phyloP scores from a whole-genome alignment of 2,797 vertebrate genomes.

The Microcaecilia unicolor region DNA sequence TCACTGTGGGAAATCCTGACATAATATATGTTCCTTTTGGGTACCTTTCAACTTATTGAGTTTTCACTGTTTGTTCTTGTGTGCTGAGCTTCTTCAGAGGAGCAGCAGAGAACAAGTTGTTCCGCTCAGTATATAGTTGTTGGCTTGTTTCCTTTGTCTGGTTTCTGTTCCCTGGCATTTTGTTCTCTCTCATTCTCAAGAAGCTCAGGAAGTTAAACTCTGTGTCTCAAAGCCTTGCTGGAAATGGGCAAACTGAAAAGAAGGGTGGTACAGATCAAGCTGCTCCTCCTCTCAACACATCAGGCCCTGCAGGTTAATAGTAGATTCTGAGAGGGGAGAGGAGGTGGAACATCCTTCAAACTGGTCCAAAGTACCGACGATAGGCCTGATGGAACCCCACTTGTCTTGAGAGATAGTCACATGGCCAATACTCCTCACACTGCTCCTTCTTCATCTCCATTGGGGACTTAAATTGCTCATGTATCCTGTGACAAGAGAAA shows the following conservation, averaged over 20 bases:
- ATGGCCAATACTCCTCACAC: slow-evolving; percentile 62
- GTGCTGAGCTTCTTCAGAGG: no score
- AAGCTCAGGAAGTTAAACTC: no score
- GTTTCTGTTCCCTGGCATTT: no score
- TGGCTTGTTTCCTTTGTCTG: no score
- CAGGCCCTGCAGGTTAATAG: background rate
- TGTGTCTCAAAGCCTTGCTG: no score
- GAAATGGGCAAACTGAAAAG: background rate
- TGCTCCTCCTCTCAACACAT: slow-evolving; percentile 12
- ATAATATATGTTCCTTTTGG: no score
- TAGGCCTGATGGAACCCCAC: slow-evolving; percentile 67
- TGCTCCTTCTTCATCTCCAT: slow-evolving; percentile 54
- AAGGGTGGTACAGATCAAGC: slow-evolving; percentile 1
- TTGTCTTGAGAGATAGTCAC: slow-evolving; percentile 63
- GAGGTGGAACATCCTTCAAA: slow-evolving; percentile 20
- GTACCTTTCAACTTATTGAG: no score
- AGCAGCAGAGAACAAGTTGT: no score
- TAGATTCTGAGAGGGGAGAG: slow-evolving; percentile 17
- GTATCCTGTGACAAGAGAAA: slow-evolving; percentile 27
- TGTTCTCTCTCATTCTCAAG: no score
- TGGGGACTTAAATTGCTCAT: slow-evolving; percentile 14
- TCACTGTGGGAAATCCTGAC: no score
- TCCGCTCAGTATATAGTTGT: no score
- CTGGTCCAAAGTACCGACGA: slow-evolving; percentile 57
- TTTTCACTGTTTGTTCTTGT: no score